A percentile compares a stretch with the other conserved stretches of the same genome.
phyloP scores from a whole-genome alignment of 2,888 invertebrate genomes.

The Salticus scenicus region DNA sequence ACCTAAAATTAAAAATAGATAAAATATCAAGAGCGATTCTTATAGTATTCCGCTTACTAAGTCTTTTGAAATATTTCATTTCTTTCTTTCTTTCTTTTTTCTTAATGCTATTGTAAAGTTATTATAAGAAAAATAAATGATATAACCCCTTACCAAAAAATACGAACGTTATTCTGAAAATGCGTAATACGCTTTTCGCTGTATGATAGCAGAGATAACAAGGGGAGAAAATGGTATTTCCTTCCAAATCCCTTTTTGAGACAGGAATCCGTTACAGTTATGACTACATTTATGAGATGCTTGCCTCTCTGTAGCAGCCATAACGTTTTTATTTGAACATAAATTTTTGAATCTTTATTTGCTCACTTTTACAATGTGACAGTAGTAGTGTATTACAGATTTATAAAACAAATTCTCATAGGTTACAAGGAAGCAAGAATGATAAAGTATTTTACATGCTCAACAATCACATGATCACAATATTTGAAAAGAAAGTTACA shows the following conservation, averaged over 20 bases:
- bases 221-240: constrained; percentile 7
- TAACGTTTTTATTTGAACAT: constrained; percentile 28
- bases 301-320: background rate
- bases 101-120: no score
- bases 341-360: constrained; percentile 44
- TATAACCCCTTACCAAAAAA: no score
- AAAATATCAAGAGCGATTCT: no score
- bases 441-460: no score
- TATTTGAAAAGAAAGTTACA: no score
- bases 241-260: constrained; percentile 22
- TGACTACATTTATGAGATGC: constrained; percentile 49
- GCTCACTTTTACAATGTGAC: background rate
- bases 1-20: no score
- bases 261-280: constrained; percentile 28
- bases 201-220: background rate
- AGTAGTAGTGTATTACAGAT: background rate
- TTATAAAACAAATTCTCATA: background rate
- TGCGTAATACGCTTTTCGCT: constrained; percentile 26
- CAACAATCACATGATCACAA: no score
- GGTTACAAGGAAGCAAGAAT: background rate
- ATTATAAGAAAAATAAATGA: no score
- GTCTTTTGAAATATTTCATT: no score
- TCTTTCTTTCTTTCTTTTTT: no score
- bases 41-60: no score
- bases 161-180: background rate